Conservation (phyloP, 2,113 vertebrate genomes). For the Oxygymnocypris stewartii region DNA sequence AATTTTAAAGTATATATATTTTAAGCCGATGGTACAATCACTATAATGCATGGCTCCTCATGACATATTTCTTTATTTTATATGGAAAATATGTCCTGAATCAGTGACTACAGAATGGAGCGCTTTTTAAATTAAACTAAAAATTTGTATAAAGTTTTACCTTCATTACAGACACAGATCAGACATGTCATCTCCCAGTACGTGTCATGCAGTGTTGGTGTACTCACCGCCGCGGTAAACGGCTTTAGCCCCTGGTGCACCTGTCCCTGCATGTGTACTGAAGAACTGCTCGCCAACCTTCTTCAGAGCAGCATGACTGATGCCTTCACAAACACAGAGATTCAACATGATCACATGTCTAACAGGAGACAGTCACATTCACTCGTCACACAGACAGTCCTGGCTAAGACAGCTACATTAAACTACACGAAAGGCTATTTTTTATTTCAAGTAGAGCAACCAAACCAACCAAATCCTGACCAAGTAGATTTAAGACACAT, state of each 20-base stretch:
- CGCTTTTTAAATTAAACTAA: no score
- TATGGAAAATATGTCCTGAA: not conserved
- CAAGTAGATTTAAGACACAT: no score
- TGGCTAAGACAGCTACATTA: not conserved
- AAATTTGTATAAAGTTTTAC: no score
- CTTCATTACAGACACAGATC: no score
- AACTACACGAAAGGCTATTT: no score
- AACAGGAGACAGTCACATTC: not conserved
- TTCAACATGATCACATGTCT: not conserved
- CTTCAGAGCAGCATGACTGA: constrained; percentile 84
- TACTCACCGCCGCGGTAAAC: constrained; percentile 83
- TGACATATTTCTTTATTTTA: not conserved
- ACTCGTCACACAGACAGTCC: not conserved
- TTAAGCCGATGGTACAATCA: not conserved
- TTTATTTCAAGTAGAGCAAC: no score
- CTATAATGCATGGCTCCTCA: not conserved
- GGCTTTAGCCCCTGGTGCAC: constrained; percentile 74
- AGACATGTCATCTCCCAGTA: not conserved
- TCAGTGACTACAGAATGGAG: no score
- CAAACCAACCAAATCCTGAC: no score
- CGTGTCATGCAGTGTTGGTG: not conserved
- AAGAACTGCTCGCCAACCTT: constrained; percentile 86
- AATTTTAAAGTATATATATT: not conserved
- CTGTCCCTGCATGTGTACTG: constrained; percentile 78
- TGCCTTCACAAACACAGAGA: constrained; percentile 71